Percentiles rank a stretch among this genome's conserved stretches.
Conservation (phyloP, 2,888 invertebrate genomes). For the Phymatocera aterrima region DNA sequence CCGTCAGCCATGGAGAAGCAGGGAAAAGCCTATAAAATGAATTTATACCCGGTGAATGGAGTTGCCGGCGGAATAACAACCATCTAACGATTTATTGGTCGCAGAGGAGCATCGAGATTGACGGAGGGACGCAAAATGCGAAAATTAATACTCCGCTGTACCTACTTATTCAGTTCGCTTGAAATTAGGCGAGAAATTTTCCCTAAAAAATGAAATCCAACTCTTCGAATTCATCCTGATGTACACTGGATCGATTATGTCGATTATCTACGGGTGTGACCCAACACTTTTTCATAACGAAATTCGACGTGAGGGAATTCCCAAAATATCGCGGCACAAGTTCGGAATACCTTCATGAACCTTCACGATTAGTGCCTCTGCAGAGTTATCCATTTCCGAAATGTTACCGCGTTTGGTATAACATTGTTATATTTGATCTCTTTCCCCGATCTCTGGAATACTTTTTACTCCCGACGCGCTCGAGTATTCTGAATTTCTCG, state of each 20-base stretch:
- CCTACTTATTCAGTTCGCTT: neutral
- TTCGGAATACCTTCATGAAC: too few species aligned
- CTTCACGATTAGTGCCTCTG: too few species aligned
- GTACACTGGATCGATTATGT: neutral
- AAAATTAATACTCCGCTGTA: constrained; percentile 17
- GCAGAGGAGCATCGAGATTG: neutral
- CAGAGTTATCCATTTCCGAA: too few species aligned
- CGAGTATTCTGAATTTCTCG: neutral
- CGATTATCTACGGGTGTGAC: too few species aligned
- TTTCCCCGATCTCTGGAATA: neutral
- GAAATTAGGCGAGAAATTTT: neutral
- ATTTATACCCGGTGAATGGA: constrained; percentile 27
- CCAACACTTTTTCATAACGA: too few species aligned
- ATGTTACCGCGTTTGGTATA: too few species aligned
- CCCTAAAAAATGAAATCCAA: too few species aligned
- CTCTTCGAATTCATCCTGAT: too few species aligned
- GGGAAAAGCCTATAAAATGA: constrained; percentile 33
- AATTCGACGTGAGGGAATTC: too few species aligned
- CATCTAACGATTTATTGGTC: constrained; percentile 22
- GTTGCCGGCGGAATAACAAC: constrained; percentile 17
- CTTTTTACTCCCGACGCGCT: neutral
- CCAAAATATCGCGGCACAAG: too few species aligned
- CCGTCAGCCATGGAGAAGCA: neutral
- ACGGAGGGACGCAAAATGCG: neutral
- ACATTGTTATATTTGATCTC: neutral